A percentile compares a stretch with the other conserved stretches of the same genome.
phyloP scores from a whole-genome alignment of 2,888 invertebrate genomes.

The Drosophila macrospina region DNA sequence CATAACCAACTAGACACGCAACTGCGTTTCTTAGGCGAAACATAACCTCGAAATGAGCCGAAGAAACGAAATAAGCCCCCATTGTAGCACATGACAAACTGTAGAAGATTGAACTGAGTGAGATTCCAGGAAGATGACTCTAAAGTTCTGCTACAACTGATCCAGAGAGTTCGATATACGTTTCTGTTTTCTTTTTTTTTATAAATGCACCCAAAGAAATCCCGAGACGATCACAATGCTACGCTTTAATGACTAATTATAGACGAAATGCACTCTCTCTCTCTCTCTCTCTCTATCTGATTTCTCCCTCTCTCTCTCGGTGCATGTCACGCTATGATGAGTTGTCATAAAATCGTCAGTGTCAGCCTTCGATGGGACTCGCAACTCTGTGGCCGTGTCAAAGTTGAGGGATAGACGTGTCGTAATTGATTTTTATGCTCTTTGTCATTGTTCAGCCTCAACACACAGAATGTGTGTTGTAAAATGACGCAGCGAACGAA shows the following conservation, averaged over 20 bases:
- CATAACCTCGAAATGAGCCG: slow-evolving; percentile 3
- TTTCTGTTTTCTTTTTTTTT: slow-evolving; percentile 6
- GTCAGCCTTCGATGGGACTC: slow-evolving; percentile 34
- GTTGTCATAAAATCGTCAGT: slow-evolving; percentile 82
- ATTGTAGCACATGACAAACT: slow-evolving; percentile 61
- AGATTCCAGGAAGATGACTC: slow-evolving; percentile 57
- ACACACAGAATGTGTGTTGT: slow-evolving; percentile 16
- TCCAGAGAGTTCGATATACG: slow-evolving; percentile 48
- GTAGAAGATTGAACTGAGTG: slow-evolving; percentile 26
- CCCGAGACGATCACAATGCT: slow-evolving; percentile 69
- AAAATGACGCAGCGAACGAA: slow-evolving; percentile 38
- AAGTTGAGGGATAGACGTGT: slow-evolving; percentile 78
- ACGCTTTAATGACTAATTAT: slow-evolving; percentile 83
- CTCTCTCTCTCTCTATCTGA: not conserved
- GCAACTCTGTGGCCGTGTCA: slow-evolving; percentile 60
- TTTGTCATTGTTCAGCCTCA: slow-evolving; percentile 65
- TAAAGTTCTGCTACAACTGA: slow-evolving; percentile 46
- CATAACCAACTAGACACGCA: slow-evolving; percentile 65
- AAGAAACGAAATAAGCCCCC: slow-evolving; percentile 31
- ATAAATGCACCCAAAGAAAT: slow-evolving; percentile 37
- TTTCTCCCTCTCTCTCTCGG: not conserved
- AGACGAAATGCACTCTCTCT: slow-evolving; percentile 58
- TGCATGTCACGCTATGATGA: slow-evolving; percentile 81
- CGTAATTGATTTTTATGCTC: slow-evolving; percentile 81
- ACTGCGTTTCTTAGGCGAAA: slow-evolving; percentile 28